Base-by-base conservation (phyloP, 2,113 vertebrate genomes). In the Genyomyrus donnyi region DNA sequence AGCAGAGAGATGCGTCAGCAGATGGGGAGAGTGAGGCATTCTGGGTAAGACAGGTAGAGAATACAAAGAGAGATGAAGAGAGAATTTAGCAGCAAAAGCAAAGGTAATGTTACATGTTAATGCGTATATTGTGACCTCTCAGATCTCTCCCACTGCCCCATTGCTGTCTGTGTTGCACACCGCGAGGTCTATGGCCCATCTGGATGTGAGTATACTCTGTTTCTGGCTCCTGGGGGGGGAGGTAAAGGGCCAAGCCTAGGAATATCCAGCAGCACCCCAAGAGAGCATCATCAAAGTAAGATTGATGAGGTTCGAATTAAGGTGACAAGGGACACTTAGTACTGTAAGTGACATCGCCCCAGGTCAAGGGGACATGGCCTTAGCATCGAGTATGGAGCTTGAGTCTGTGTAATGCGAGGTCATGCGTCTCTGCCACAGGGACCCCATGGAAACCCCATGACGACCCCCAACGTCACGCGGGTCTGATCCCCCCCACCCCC, bases 251-350 rank as follows among this genome's bases (percentile, higher is more conserved):
- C 42, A 85, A n/a, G 83, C 6, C 45, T 48, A 48, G 83, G 35
- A 80, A 80, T 19, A 19, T 80, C 35, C 5, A 42, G 31, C 74
- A 80, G 35, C 6, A 42, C 35, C 83, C 45, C 39, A 24, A 85
- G 83, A 48, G 42, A 46, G 83, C 83, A 13, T 39, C 83, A 24
- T 48, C 83, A 96, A 96, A 97, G 96, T 95, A 96, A 96, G 97
- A 97, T 96, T 95, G 97, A 98, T 97, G 97, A 97, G 94, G 93
- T 95, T 90, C 91, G 94, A 96, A 96, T 96, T 95, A 96, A 95
- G 94, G 95, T 97, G 97, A 97, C 96, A 96, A 94, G 95, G 95
- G 95, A 95, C 95, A 95, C 94, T 96, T 95, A 96, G 94, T 93
- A 93, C 93, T 93, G 94, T 95, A 95, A 56, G 95, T 96, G 95